Evolutionary conservation across 2,888 invertebrate genomes (phyloP).

Genomic region (Macrophya alboannulata): DNA sequence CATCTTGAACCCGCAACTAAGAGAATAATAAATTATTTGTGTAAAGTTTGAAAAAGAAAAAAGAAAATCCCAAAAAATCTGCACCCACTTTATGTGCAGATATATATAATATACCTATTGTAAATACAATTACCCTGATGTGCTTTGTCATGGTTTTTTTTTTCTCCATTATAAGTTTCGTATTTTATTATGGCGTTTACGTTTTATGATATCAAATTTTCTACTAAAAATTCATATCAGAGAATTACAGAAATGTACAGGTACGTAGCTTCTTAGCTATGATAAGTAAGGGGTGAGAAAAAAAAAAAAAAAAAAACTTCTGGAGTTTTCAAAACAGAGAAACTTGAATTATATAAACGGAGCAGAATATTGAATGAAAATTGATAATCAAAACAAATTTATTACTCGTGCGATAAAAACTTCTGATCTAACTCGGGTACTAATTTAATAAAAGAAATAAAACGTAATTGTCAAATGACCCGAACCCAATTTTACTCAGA

Average conservation of each 20-base stretch:
- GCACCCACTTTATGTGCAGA: conserved; percentile 1
- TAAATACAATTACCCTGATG: conserved; percentile 30
- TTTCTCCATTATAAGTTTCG: conserved; percentile 13
- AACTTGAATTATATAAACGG: neutral
- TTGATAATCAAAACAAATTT: neutral
- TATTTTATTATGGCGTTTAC: conserved; percentile 36
- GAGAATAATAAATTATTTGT: neutral
- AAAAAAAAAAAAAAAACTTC: neutral
- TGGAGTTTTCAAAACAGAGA: neutral
- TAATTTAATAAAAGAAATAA: neutral
- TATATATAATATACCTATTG: conserved; percentile 9
- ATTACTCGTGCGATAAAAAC: neutral
- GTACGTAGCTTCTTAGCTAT: neutral
- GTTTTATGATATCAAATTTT: conserved; percentile 41
- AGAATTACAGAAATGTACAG: neutral
- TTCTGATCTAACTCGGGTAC: neutral
- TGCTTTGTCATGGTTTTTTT: conserved; percentile 9
- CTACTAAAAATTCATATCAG: neutral
- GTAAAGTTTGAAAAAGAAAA: conserved; percentile 27
- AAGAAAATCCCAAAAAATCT: conserved; percentile 13
- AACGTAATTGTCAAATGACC: conserved; percentile 48
- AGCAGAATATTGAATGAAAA: neutral
- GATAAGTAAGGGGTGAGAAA: neutral
- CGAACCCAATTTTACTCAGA: conserved; percentile 37
- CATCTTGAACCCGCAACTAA: conserved; percentile 11